Base-by-base conservation (phyloP, 2,888 invertebrate species). In the Metacarcinus magister region DNA sequence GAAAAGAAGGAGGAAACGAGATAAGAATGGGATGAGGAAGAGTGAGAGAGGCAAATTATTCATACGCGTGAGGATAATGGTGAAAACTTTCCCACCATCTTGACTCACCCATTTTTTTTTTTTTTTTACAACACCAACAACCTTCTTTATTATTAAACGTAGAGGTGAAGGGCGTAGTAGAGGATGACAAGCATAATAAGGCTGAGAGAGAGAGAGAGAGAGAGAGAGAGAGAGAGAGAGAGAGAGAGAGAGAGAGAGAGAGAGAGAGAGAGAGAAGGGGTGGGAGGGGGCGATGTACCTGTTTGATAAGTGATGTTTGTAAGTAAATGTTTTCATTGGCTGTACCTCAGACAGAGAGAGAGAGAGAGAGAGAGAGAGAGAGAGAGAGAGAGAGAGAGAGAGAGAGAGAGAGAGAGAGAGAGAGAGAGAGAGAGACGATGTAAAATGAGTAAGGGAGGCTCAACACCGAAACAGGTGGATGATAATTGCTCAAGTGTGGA, bases 331-430 rank as follows among this genome's bases (percentile, higher is more conserved):
- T 44, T 48, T 44, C 28, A 39, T 46, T 44, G 39, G 46, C 28
- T 44, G 91, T 43, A 46, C 5, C n/a, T 4, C 46, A 46, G 91
- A 91, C 46, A 43, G 46, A 43, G 44, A 91, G 91, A 91, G 91
- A 43, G 91, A 91, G 91, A 91, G 91, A 43, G 91, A 91, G 91
- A 91, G 91, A 43, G 46, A 43, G 44, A 91, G 91, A 91, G 91
- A 43, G 91, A 91, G 91, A 91, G 91, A 43, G 91, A 91, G 91
- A 91, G 91, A 43, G 91, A 91, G 91, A 91, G 91, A 43, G 91
- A 91, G 91, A 91, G 91, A 43, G 91, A 91, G 91, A 91, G 91
- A 43, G 91, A 91, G 91, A 91, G 91, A 39, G 91, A 91, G 91
- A 91, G 91, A 91, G 91, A 39, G 91, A 10, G 43, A 90, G 46